Evolutionary conservation across 2,113 vertebrate genomes (phyloP), one percentile per base, ranked within the genome.

Genomic region (Danionella cerebrum): DNA sequence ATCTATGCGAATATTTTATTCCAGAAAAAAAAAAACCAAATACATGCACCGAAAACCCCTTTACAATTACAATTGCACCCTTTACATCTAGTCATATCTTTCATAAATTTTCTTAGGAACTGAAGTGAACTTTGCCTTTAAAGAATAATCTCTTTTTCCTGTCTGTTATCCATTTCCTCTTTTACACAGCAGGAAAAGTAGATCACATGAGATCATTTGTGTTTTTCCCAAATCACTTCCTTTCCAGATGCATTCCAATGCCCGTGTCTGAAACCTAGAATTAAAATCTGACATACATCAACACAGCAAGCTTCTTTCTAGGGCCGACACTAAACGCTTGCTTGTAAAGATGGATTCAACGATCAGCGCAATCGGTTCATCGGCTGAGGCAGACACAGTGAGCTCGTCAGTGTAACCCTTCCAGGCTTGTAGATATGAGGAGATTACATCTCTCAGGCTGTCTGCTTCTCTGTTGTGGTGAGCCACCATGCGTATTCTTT

Each of bases 391-490:
- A 67, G 57, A 76, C 39, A 71, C 51, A 48, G 63, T 68, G 60
- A 69, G 57, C 84, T 78, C 50, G 52, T 74, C 77, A 72, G 24
- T 5, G 3, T 70, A 65, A 71, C 47, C 31, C 69, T 73, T 74
- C 50, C 71, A 64, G 72, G 24, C 52, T 31, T 64, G 68, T 45
- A 5, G 72, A 79, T 79, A 78, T 44, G 48, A 80, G 66, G 2
- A 80, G 75, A 80, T 84, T 68, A 69, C 78, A 86, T 85, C 83
- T 79, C 58, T 57, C 55, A 24, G 16, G 70, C 74, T 73, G 71
- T 48, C 67, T 51, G 60, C 13, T 16, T 48, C 65, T 63, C 58
- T 1, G 31, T 50, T 70, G 71, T 55, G 78, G 76, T n/a, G n/a
- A n/a, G n/a, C n/a, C n/a, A 66, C 73, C 75, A 64, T 73, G 74